These are phyloP conservation scores for Oryzias celebensis DNA, from an alignment of 2,113 vertebrate genomes.

Conservation along the genomic window DNA sequence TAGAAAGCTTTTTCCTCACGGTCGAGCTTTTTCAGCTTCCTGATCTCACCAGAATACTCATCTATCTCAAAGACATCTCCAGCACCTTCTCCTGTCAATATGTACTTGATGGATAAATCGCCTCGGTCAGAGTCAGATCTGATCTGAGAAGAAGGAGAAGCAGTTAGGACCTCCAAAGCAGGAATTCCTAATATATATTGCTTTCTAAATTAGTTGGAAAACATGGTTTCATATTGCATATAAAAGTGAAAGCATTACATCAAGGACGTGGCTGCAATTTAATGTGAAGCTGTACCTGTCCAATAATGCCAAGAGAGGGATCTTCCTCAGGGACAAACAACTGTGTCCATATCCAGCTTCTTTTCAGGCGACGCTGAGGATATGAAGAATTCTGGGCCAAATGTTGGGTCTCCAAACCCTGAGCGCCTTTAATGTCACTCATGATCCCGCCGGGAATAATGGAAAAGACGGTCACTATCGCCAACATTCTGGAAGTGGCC, in stretches of 20 bases:
- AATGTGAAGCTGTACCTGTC: conserved; percentile 80
- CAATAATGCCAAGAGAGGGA: conserved; percentile 71
- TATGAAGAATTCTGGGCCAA: conserved; percentile 19
- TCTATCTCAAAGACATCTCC: conserved; percentile 83
- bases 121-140: conserved; percentile 85
- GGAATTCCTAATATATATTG: background rate
- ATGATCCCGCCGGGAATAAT: conserved; percentile 64
- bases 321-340: conserved; percentile 85
- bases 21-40: conserved; percentile 80
- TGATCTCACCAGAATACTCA: conserved; percentile 81
- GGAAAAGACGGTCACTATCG: conserved; percentile 59
- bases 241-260: conserved; percentile 21
- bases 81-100: conserved; percentile 84
- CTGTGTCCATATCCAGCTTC: conserved; percentile 86
- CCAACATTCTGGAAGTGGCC: conserved; percentile 57
- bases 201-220: conserved; percentile 6
- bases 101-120: conserved; percentile 79
- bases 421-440: conserved; percentile 46
- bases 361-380: conserved; percentile 75
- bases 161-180: background rate
- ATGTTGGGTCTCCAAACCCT: conserved; percentile 39
- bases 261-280: conserved; percentile 63
- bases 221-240: background rate
- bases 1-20: conserved; percentile 88
- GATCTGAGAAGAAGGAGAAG: conserved; percentile 73